Base-by-base conservation (phyloP, 2,888 invertebrate genomes). In the Macrosoma leucophasiata region DNA sequence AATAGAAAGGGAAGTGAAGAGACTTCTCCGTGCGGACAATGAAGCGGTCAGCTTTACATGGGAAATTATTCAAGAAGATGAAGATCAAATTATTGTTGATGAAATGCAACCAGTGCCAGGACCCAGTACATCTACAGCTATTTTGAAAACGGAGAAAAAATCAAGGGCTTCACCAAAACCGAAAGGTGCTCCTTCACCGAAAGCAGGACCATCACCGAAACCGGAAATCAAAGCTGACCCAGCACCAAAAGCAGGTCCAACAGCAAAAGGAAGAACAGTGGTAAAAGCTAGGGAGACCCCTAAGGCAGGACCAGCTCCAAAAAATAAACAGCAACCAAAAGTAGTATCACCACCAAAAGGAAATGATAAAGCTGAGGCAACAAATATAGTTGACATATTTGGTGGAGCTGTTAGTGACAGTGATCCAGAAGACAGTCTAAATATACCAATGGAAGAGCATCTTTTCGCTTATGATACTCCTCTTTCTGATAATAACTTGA, bases 1-100 rank as follows among this genome's bases (percentile, higher is more conserved):
- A 82, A 96, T 98, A 46, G 98, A 99, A 64, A 97, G 97, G 67
- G 98, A 99, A 84, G 96, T 99, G 0, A 97, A 97, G 66, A 86
- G 97, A 20, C 78, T 99, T 33, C 82, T 99, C 5, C 86, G 97
- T 44, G 91, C 91, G 18, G 98, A 98, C 63, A 95, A 96, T 62
- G 97, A 98, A 66, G 97, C 98, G 1, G 91, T 92, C 0, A 90
- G 90, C 58, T 91, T 96, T 0, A 91, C 91, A 39, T 96, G 93
- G 90, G 96, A 97, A 63, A 90, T 96, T 0, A 90, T 96, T 11
- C 92, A 91, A 55, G 96, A 96, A 69, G 95, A 95, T 57, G 93
- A 94, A 50, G 92, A 94, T 39, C 82, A 88, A 48, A n/a, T n/a
- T n/a, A n/a, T n/a, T n/a, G n/a, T n/a, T n/a, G n/a, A n/a, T n/a